Evolutionary conservation across 1,140 invertebrate species (phyloP), one percentile per base, ranked within the genome.

Genomic region (Colletes latitarsis): DNA sequence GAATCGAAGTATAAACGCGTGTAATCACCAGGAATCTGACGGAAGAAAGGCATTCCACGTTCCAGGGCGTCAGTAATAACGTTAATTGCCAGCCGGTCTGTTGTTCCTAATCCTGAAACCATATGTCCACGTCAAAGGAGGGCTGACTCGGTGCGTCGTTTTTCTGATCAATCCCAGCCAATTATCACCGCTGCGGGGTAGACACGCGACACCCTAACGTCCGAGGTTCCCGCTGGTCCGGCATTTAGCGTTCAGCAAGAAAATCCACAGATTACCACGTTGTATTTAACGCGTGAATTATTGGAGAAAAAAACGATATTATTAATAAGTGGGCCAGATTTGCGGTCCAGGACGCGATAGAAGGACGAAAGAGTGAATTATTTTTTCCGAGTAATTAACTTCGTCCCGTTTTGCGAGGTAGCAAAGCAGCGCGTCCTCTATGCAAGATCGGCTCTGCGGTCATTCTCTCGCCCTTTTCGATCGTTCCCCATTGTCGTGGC

Each of bases 331-430:
- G 30, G 30, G 30, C 30, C 30, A 30, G 30, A 30, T 30, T 30
- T n/a, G n/a, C n/a, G n/a, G n/a, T n/a, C n/a, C n/a, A n/a, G n/a
- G n/a, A n/a, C 30, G 30, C 10, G 62, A 5, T 49, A 57, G 62
- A n/a, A n/a, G n/a, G n/a, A 67, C 66, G 69, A 81, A 67, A 17
- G 62, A 81, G 58, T 63, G 49, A 9, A 43, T 88, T 75, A 77
- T 84, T 89, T 84, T 57, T 78, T 77, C 83, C 10, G 75, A 78
- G 63, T 85, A 87, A 88, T 86, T 83, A 83, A 88, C 69, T 77
- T 83, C 64, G 55, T 52, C 67, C 12, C 14, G 41, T 77, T 21
- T 12, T 39, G 49, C 53, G 52, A 53, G 57, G 8, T 55, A n/a
- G 63, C 58, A 10, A 58, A 21, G 39, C 39, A 0, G 9, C 14